Evolutionary conservation across 2,113 vertebrate genomes (phyloP).

Genomic region (Podarcis muralis): DNA sequence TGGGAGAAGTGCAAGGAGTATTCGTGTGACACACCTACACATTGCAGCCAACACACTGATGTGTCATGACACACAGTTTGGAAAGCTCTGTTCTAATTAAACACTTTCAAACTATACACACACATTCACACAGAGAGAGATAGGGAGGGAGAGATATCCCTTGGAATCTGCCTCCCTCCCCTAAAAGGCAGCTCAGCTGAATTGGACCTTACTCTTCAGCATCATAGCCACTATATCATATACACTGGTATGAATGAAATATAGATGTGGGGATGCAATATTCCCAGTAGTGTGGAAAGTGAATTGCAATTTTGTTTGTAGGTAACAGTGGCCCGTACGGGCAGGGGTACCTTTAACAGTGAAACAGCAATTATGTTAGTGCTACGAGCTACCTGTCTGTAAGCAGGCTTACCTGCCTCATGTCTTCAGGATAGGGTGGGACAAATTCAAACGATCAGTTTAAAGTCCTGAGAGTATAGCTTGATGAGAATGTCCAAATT

Average conservation of each 20-base stretch:
- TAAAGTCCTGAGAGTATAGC: background rate
- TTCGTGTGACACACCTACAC: too few relatives aligned
- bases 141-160: too few relatives aligned
- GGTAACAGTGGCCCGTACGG: background rate
- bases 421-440: background rate
- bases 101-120: too few relatives aligned
- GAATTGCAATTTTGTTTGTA: background rate
- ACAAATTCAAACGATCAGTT: background rate
- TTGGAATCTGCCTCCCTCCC: too few relatives aligned
- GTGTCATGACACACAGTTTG: too few relatives aligned
- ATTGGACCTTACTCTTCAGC: background rate
- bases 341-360: too few relatives aligned
- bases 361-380: background rate
- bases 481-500: fast-evolving
- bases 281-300: background rate
- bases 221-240: background rate
- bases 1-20: too few relatives aligned
- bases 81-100: too few relatives aligned
- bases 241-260: background rate
- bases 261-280: background rate
- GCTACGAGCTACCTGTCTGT: background rate
- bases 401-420: background rate
- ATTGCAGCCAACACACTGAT: too few relatives aligned
- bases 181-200: background rate
- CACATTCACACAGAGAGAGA: too few relatives aligned